A percentile compares a stretch with the other conserved stretches of the same genome.
phyloP scores from a whole-genome alignment of 2,888 invertebrate species.

The Hypomecis atomaria region DNA sequence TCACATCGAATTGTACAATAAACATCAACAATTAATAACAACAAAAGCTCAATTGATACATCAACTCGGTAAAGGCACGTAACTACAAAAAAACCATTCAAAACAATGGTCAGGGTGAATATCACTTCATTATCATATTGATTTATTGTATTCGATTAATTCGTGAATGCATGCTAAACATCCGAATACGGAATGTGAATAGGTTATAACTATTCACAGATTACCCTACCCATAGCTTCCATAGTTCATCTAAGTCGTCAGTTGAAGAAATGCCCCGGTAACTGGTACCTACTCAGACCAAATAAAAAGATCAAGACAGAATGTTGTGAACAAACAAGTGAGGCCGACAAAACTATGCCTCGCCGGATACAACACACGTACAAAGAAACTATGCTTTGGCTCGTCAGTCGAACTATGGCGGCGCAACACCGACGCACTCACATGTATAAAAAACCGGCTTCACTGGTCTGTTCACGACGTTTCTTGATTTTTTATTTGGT shows the following conservation, averaged over 20 bases:
- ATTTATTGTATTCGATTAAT: conserved; percentile 27
- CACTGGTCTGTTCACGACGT: too few relatives aligned
- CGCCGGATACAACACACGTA: too few relatives aligned
- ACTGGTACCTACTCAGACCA: too few relatives aligned
- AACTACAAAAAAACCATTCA: conserved; percentile 45
- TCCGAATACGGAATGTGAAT: conserved; percentile 58
- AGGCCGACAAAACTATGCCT: too few relatives aligned
- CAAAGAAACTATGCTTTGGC: too few relatives aligned
- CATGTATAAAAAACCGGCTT: too few relatives aligned
- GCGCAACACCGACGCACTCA: too few relatives aligned
- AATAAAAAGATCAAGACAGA: too few relatives aligned
- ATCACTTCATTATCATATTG: conserved; percentile 9
- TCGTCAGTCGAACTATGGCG: too few relatives aligned
- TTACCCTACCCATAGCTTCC: background rate
- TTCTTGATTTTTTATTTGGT: too few relatives aligned
- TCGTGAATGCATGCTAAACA: conserved; percentile 36
- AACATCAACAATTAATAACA: conserved; percentile 52
- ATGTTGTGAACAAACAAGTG: too few relatives aligned
- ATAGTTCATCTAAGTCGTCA: background rate
- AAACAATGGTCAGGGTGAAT: conserved; percentile 54
- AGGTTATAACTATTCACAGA: conserved; percentile 7
- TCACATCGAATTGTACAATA: conserved; percentile 34
- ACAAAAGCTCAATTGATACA: conserved; percentile 43
- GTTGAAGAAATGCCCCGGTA: too few relatives aligned
- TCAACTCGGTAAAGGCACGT: conserved; percentile 62